phyloP scores from a whole-genome alignment of 2,888 invertebrate species.

The Hirtodrosophila cameraria region DNA sequence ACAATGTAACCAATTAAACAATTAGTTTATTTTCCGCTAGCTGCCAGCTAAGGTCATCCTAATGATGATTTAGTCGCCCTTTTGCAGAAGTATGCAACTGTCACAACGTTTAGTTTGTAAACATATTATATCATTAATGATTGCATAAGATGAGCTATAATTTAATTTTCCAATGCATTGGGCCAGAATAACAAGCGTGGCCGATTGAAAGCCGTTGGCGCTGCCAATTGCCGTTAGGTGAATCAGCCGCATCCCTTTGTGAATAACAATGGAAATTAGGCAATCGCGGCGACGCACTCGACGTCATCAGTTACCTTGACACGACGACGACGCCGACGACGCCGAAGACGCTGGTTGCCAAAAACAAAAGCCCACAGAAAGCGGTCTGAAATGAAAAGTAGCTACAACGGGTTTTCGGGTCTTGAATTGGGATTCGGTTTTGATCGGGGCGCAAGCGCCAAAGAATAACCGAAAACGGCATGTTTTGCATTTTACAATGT shows the following conservation, averaged over 20 bases:
- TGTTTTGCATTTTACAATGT: constrained; percentile 62
- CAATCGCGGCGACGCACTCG: constrained; percentile 63
- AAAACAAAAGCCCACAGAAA: constrained; percentile 61
- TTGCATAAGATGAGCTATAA: constrained; percentile 71
- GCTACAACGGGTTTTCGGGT: constrained; percentile 39
- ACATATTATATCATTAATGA: constrained; percentile 68
- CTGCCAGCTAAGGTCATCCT: constrained; percentile 56
- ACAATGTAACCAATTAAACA: constrained; percentile 16
- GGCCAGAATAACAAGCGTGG: constrained; percentile 71
- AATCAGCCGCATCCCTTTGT: constrained; percentile 69
- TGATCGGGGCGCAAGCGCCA: constrained; percentile 29
- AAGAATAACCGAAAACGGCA: constrained; percentile 68
- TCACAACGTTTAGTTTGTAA: constrained; percentile 26
- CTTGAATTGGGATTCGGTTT: constrained; percentile 13
- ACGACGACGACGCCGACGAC: constrained; percentile 43
- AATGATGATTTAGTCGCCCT: constrained; percentile 23
- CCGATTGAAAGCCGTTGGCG: constrained; percentile 13
- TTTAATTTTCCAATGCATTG: constrained; percentile 78
- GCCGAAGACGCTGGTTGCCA: constrained; percentile 20
- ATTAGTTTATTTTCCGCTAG: constrained; percentile 59
- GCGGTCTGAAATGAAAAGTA: constrained; percentile 76
- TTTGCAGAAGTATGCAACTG: constrained; percentile 5
- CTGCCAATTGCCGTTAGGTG: constrained; percentile 37
- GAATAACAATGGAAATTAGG: constrained; percentile 77
- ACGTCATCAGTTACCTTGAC: constrained; percentile 83